phyloP scores from a whole-genome alignment of 2,797 vertebrate genomes.

The Emys orbicularis region DNA sequence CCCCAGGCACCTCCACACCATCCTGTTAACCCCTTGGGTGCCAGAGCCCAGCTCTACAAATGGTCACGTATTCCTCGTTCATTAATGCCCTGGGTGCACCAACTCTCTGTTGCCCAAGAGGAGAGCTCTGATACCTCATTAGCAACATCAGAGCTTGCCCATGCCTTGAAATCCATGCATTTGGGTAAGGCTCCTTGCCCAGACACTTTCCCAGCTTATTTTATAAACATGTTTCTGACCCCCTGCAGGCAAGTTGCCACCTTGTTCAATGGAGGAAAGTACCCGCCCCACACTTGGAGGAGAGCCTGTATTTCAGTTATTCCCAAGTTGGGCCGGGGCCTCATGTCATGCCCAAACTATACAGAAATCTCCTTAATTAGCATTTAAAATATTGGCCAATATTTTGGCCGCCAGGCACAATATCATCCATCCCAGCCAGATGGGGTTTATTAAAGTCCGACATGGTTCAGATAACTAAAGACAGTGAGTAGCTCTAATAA shows the following conservation, averaged over 20 bases:
- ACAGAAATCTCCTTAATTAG: neutral
- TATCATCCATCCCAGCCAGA: rapidly evolving
- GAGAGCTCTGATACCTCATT: neutral
- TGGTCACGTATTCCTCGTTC: neutral
- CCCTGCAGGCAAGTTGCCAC: rapidly evolving
- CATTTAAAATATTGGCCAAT: rapidly evolving
- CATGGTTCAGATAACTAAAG: neutral
- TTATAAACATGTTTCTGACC: rapidly evolving
- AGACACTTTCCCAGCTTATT: rapidly evolving
- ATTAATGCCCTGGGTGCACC: neutral
- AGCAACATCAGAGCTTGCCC: neutral
- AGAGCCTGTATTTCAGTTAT: neutral
- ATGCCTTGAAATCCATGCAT: neutral
- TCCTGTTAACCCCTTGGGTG: too few relatives aligned
- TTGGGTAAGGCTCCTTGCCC: neutral
- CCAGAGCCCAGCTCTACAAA: neutral
- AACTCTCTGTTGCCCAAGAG: neutral
- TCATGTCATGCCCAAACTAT: neutral
- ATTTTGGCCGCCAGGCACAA: rapidly evolving
- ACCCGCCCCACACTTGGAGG: rapidly evolving
- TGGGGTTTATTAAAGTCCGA: neutral
- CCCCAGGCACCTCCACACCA: too few relatives aligned
- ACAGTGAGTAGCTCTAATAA: neutral
- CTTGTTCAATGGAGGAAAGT: rapidly evolving
- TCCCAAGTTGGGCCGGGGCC: neutral